A percentile compares a stretch with the other conserved stretches of the same genome.
phyloP scores from a whole-genome alignment of 92 coral and sea anemone species.

The Meandrina meandrites region DNA sequence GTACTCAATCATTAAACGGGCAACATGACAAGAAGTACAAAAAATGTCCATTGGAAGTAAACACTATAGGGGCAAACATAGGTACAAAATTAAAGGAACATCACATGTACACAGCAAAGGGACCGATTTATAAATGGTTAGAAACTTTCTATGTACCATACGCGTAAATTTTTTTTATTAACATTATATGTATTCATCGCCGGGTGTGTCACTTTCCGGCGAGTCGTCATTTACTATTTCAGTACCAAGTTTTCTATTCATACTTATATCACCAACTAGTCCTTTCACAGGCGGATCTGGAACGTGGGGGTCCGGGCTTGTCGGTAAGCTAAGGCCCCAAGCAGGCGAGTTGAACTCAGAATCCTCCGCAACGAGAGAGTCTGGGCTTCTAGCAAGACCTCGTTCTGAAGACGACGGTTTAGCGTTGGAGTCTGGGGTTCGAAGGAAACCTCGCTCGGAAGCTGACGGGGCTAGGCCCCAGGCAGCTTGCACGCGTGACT shows the following conservation, averaged over 20 bases:
- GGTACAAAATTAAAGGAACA: background rate
- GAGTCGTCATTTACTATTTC: constrained; percentile 17
- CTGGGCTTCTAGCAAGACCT: background rate
- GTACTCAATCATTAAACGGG: background rate
- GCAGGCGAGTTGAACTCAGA: background rate
- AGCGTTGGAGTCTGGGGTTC: background rate
- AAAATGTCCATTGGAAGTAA: background rate
- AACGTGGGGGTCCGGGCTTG: constrained; percentile 5
- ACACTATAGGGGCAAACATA: background rate
- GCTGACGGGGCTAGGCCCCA: constrained; percentile 24
- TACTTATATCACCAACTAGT: constrained; percentile 52
- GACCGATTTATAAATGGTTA: background rate
- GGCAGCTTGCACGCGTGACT: constrained; percentile 16
- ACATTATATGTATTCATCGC: background rate
- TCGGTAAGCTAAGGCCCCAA: background rate
- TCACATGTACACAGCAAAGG: background rate
- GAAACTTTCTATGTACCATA: background rate
- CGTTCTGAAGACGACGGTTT: background rate
- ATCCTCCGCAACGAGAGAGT: background rate
- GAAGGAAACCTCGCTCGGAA: background rate
- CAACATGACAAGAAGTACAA: background rate
- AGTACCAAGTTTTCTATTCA: constrained; percentile 54
- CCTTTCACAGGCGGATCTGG: constrained; percentile 47
- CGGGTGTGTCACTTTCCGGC: background rate
- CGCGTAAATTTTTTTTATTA: background rate